These are phyloP conservation scores for Halcyon malimbica DNA, from an alignment of 2,113 vertebrate species.

Conservation along the genomic window DNA sequence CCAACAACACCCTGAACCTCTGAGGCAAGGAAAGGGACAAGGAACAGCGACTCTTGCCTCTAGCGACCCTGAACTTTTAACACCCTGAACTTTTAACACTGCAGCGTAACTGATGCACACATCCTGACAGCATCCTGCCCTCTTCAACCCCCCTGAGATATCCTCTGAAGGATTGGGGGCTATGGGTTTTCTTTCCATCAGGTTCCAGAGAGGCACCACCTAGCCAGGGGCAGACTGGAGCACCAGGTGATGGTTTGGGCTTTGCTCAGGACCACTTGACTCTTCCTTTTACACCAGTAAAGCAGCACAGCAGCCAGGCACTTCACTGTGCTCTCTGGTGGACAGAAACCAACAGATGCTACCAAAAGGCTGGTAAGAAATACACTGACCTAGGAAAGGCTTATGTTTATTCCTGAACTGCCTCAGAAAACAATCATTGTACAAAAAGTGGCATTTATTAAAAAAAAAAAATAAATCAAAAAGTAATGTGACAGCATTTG, in stretches of 20 bases:
- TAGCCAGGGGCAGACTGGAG: too few relatives aligned
- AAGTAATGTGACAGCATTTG: background rate
- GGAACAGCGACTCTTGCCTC: background rate
- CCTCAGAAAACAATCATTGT: conserved; percentile 25
- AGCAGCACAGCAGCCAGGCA: background rate
- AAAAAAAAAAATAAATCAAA: background rate
- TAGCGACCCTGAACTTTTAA: background rate
- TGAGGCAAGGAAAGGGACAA: background rate
- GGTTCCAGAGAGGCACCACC: background rate
- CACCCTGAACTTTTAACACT: background rate
- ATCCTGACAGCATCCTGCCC: background rate
- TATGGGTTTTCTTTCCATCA: background rate
- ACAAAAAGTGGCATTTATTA: background rate
- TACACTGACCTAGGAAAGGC: background rate
- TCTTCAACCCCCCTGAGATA: background rate
- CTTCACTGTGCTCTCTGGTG: background rate
- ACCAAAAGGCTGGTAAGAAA: background rate
- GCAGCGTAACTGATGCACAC: accelerated
- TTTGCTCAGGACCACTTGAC: background rate
- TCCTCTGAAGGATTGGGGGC: background rate
- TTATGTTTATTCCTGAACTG: conserved; percentile 24
- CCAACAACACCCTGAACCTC: background rate
- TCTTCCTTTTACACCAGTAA: background rate
- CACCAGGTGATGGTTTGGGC: background rate
- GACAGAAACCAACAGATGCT: background rate